Percentiles rank a stretch among this genome's conserved stretches.
phyloP scores from a whole-genome alignment of 2,888 invertebrate genomes.

The Lasius fuliginosus region DNA sequence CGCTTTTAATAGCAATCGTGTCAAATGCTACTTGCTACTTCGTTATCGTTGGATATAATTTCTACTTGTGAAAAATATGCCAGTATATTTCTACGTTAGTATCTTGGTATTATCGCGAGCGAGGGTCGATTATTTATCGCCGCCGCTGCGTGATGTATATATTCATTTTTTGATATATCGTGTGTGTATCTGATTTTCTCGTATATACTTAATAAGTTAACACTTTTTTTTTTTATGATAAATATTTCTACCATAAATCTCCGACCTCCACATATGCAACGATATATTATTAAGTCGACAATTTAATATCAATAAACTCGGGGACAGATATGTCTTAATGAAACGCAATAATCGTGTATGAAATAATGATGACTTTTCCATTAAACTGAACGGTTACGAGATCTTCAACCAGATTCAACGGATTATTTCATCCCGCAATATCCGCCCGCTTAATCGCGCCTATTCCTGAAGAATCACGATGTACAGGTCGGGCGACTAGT shows the following conservation, averaged over 20 bases:
- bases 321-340: neutral
- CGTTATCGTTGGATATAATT: constrained; percentile 36
- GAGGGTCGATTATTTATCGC: constrained; percentile 6
- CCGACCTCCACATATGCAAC: neutral
- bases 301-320: neutral
- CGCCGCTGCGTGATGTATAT: neutral
- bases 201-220: neutral
- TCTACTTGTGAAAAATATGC: constrained; percentile 5
- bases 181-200: neutral
- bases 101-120: constrained; percentile 12
- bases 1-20: constrained; percentile 28
- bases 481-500: neutral
- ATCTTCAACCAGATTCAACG: constrained; percentile 2
- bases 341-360: neutral
- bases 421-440: constrained; percentile 10
- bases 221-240: neutral
- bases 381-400: neutral
- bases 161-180: neutral
- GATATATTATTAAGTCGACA: neutral
- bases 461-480: constrained; percentile 41
- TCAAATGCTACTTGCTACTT: constrained; percentile 34
- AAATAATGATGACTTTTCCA: neutral
- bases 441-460: constrained; percentile 19
- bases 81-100: constrained; percentile 20
- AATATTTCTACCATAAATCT: neutral